Evolutionary conservation across 2,797 vertebrate genomes (phyloP).

Genomic region (Acanthopagrus latus): DNA sequence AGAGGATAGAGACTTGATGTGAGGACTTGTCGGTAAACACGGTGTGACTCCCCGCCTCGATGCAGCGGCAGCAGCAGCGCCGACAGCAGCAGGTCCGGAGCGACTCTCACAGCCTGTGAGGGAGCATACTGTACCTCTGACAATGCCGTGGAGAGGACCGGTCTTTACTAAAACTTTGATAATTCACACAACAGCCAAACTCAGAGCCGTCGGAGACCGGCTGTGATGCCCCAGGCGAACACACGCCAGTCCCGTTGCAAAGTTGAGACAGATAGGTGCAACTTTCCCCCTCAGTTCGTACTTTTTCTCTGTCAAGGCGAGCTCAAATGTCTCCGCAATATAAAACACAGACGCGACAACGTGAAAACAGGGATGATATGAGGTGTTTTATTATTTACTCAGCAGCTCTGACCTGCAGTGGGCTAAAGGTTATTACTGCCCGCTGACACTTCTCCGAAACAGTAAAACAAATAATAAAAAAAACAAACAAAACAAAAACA

Average conservation of each 20-base stretch:
- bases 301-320: constrained; percentile 39
- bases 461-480: too few relatives aligned
- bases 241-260: constrained; percentile 9
- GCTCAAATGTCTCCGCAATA: background rate
- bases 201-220: background rate
- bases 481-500: too few relatives aligned
- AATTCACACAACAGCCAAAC: constrained; percentile 10
- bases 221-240: background rate
- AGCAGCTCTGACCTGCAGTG: background rate
- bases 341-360: background rate
- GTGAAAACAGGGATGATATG: background rate
- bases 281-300: constrained; percentile 52
- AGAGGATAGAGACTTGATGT: constrained; percentile 31
- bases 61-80: constrained; percentile 57
- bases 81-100: constrained; percentile 59
- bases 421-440: background rate
- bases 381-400: constrained; percentile 5
- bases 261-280: constrained; percentile 53
- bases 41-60: constrained; percentile 45
- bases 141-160: constrained; percentile 34
- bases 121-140: constrained; percentile 9
- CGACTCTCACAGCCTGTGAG: constrained; percentile 41
- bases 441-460: constrained; percentile 27
- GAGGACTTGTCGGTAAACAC: constrained; percentile 59
- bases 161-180: constrained; percentile 46